Percentiles rank a stretch among this genome's conserved stretches.
Evolutionary conservation across 1,140 invertebrate species (phyloP).

Genomic region (Neodiprion virginianus): DNA sequence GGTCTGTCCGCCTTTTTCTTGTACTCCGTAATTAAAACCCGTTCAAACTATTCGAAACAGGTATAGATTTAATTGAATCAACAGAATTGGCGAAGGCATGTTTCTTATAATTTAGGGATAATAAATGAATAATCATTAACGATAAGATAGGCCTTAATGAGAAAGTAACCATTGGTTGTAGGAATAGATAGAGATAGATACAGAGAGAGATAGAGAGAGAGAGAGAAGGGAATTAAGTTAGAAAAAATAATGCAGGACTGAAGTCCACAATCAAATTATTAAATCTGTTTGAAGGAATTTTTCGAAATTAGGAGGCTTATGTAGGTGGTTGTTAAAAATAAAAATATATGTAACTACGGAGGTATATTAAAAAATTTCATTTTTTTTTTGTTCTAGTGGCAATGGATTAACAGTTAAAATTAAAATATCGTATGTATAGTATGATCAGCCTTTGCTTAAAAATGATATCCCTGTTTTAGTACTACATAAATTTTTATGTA

Average conservation of each 20-base stretch:
- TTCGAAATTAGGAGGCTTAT: neutral
- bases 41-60: neutral
- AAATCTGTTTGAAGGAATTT: neutral
- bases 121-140: neutral
- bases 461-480: neutral
- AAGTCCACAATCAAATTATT: neutral
- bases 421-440: neutral
- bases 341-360: neutral
- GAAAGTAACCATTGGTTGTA: neutral
- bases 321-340: neutral
- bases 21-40: neutral
- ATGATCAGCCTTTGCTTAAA: conserved; percentile 17
- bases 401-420: neutral
- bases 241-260: no score
- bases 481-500: neutral
- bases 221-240: no score
- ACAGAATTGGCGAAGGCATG: neutral
- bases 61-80: neutral
- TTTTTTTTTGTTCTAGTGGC: neutral
- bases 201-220: no score
- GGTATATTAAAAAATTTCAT: no score
- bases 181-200: no score
- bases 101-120: neutral
- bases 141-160: neutral
- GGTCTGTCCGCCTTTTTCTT: conserved; percentile 1